Evolutionary conservation across 2,797 vertebrate species (phyloP).

Genomic region (Pseudocheirus occidentalis): DNA sequence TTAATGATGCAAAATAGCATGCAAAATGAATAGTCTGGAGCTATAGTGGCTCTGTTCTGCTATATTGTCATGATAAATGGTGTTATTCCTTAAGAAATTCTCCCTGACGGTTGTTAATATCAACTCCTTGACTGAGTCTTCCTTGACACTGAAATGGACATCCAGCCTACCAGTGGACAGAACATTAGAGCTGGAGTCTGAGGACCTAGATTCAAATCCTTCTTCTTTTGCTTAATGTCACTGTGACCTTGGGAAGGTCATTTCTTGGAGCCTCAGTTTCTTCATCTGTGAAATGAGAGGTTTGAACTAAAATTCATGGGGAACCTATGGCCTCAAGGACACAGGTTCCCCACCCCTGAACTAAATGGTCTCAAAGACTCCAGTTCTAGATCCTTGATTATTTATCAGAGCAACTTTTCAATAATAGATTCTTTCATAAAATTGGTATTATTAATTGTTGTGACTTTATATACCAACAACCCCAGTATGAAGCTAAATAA

Average conservation of each 20-base stretch:
- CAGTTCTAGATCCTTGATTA: not conserved
- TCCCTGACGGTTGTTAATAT: not conserved
- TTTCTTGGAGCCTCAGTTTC: not conserved
- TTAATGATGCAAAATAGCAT: not conserved
- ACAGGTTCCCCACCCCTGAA: not conserved
- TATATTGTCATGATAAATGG: not conserved
- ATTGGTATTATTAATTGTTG: not conserved
- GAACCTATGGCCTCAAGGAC: no score
- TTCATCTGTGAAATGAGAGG: not conserved
- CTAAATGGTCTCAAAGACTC: not conserved
- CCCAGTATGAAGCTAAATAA: not conserved
- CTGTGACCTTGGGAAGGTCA: not conserved
- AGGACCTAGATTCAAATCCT: not conserved
- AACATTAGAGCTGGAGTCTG: not conserved
- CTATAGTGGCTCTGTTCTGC: not conserved
- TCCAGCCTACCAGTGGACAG: not conserved
- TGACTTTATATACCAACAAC: not conserved
- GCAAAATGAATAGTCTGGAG: not conserved
- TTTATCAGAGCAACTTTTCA: not conserved
- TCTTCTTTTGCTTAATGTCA: not conserved
- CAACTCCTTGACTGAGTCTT: slow-evolving; percentile 16
- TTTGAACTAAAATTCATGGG: not conserved
- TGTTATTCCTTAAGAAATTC: not conserved
- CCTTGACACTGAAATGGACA: not conserved
- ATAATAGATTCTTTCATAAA: not conserved